These are phyloP conservation scores for Okapia johnstoni DNA, from an alignment of 2,113 vertebrate species.

Conservation along the genomic window DNA sequence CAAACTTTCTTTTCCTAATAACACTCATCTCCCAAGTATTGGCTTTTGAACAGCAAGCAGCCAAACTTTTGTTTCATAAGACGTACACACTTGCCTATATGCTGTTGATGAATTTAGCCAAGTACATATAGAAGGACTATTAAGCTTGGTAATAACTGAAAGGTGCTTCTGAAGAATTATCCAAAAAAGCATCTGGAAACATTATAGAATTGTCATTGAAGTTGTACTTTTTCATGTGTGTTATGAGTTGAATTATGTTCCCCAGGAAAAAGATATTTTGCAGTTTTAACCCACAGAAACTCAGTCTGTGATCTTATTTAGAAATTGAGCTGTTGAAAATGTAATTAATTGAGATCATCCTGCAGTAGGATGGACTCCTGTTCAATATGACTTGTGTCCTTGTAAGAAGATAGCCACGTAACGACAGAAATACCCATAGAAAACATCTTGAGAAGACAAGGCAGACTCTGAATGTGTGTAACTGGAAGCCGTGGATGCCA, in stretches of 20 bases:
- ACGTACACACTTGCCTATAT: background rate
- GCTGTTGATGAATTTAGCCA: background rate
- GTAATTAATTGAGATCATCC: background rate
- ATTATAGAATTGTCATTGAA: background rate
- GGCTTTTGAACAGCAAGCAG: background rate
- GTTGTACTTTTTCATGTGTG: background rate
- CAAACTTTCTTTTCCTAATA: background rate
- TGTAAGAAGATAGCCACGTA: background rate
- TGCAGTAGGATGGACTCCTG: background rate
- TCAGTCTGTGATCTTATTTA: background rate
- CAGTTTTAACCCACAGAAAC: no score
- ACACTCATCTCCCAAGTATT: background rate
- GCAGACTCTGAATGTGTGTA: fast-evolving
- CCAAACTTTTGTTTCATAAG: background rate
- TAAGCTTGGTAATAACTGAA: background rate
- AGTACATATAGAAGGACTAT: background rate
- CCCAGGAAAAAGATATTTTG: background rate
- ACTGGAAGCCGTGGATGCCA: background rate
- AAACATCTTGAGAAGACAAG: background rate
- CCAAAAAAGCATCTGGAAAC: background rate
- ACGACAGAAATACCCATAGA: background rate
- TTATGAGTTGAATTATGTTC: background rate
- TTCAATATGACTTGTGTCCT: background rate
- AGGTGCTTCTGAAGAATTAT: background rate
- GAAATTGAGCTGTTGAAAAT: background rate